phyloP scores from a whole-genome alignment of 2,888 invertebrate species.

The Bibio marci region DNA sequence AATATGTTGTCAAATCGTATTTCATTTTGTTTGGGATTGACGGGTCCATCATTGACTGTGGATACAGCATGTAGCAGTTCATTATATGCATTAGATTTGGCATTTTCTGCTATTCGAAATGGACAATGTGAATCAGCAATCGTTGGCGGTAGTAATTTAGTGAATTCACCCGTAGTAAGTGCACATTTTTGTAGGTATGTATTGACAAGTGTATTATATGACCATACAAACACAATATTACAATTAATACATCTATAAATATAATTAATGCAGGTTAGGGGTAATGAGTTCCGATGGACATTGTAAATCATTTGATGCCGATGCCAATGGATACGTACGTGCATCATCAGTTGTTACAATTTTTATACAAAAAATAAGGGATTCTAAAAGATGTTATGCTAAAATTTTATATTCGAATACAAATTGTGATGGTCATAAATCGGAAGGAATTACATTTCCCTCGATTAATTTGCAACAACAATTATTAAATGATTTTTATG shows the following conservation, averaged over 20 bases:
- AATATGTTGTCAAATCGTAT: constrained; percentile 89
- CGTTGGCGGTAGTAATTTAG: constrained; percentile 73
- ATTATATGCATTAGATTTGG: constrained; percentile 70
- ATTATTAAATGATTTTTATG: constrained; percentile 33
- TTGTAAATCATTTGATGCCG: constrained; percentile 81
- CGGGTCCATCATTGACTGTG: constrained; percentile 73
- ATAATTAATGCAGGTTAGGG: constrained; percentile 35
- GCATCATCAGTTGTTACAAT: constrained; percentile 30
- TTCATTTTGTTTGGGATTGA: constrained; percentile 73
- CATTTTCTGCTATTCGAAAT: constrained; percentile 53
- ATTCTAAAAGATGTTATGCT: constrained; percentile 41
- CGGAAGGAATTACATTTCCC: constrained; percentile 16
- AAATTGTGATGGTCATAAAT: constrained; percentile 1
- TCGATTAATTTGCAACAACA: constrained; percentile 16
- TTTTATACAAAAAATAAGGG: constrained; percentile 35
- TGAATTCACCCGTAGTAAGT: constrained; percentile 73
- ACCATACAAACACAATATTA: too few species aligned
- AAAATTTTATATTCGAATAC: constrained; percentile 35
- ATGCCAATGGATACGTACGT: constrained; percentile 19
- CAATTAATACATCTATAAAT: too few species aligned
- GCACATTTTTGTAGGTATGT: constrained; percentile 62
- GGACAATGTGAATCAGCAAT: constrained; percentile 80
- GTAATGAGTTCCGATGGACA: constrained; percentile 69
- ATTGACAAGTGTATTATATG: too few species aligned
- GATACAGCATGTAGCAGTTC: constrained; percentile 96